These are phyloP conservation scores for Potamarius usumacintae DNA, from an alignment of 2,113 vertebrate species.

Conservation along the genomic window DNA sequence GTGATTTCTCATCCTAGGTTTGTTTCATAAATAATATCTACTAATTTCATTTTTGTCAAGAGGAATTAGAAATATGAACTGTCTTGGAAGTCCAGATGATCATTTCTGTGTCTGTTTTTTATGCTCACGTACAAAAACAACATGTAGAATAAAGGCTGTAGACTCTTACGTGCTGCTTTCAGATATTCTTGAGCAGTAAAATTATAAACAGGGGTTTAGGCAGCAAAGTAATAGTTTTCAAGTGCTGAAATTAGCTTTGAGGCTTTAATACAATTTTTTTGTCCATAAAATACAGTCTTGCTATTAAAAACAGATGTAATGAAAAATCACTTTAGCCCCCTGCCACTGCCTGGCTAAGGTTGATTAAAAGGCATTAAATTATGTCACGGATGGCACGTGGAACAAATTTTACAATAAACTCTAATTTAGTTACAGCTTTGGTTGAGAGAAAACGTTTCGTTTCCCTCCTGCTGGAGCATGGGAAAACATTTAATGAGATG, in stretches of 20 bases:
- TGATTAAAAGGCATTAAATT: conserved; percentile 47
- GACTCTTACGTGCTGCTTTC: not conserved
- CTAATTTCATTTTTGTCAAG: conserved; percentile 40
- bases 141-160: conserved; percentile 12
- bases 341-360: conserved; percentile 4
- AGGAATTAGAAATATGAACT: conserved; percentile 37
- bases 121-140: not conserved
- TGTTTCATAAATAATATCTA: conserved; percentile 47
- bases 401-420: conserved; percentile 51
- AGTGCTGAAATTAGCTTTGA: not conserved
- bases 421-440: conserved; percentile 48
- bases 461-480: conserved; percentile 39
- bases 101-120: not conserved
- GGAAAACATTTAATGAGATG: conserved; percentile 42
- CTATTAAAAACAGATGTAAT: conserved; percentile 11
- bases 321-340: not conserved
- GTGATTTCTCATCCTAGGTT: conserved; percentile 25
- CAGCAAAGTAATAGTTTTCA: not conserved
- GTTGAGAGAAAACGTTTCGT: conserved; percentile 26
- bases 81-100: not conserved
- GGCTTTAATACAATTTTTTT: not conserved
- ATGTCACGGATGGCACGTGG: conserved; percentile 40
- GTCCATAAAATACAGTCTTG: not conserved
- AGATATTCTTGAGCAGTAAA: not conserved
- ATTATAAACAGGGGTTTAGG: not conserved